Percentiles rank a stretch among this genome's conserved stretches.
phyloP scores from a whole-genome alignment of 1,140 invertebrate species.

The Amphibalanus amphitrite region DNA sequence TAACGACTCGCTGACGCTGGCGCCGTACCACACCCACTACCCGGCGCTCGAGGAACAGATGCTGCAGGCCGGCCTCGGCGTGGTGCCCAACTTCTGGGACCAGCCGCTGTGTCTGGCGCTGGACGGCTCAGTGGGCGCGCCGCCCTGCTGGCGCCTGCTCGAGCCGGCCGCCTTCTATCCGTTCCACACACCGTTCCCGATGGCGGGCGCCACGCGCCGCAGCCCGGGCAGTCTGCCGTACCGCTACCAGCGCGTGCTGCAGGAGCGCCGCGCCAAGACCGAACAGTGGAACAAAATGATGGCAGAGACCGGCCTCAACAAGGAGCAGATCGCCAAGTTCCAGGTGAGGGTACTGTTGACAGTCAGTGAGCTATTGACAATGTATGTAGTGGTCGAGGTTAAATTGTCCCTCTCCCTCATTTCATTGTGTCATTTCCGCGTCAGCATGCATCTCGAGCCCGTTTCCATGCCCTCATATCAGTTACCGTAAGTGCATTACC shows the following conservation, averaged over 20 bases:
- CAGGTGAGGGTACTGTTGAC: background rate
- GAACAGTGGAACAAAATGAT: background rate
- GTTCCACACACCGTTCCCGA: conserved; percentile 27
- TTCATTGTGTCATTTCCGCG: too few species aligned
- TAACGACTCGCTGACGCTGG: conserved; percentile 22
- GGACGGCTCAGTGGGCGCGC: background rate
- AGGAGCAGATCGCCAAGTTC: background rate
- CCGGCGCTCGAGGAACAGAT: conserved; percentile 26
- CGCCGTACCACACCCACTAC: conserved; percentile 28
- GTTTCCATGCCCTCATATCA: too few species aligned
- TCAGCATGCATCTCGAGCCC: too few species aligned
- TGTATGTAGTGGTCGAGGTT: too few species aligned
- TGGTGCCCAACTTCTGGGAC: conserved; percentile 25
- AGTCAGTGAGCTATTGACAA: too few species aligned
- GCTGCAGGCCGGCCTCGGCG: conserved; percentile 19
- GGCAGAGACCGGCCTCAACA: background rate
- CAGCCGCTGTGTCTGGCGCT: conserved; percentile 24
- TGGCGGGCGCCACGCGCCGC: conserved; percentile 22
- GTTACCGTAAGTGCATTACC: too few species aligned
- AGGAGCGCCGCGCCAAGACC: background rate
- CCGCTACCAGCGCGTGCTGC: background rate
- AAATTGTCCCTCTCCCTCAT: too few species aligned
- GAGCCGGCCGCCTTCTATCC: conserved; percentile 24
- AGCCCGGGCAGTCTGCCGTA: background rate
- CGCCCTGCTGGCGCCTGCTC: conserved; percentile 23